A percentile compares a stretch with the other conserved stretches of the same genome.
Conservation (phyloP, 2,888 invertebrate genomes). For the Leucophenga maculata region DNA sequence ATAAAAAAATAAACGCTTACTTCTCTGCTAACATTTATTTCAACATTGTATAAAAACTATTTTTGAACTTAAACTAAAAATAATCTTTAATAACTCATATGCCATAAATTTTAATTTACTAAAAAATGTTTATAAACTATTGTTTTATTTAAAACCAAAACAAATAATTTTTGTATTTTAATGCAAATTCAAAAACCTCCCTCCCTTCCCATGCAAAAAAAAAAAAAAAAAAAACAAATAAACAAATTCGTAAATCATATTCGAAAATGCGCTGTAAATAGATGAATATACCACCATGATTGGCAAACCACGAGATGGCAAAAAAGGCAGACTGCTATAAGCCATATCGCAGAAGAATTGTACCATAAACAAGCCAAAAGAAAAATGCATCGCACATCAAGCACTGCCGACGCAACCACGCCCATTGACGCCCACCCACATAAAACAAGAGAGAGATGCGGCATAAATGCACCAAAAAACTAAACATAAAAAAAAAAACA, state of each 20-base stretch:
- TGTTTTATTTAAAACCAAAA: no score
- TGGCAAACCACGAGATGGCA: slow-evolving; percentile 72
- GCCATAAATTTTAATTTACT: no score
- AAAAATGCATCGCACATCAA: neutral
- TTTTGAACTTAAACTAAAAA: neutral
- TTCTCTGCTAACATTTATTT: no score
- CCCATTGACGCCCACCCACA: no score
- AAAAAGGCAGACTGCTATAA: slow-evolving; percentile 73
- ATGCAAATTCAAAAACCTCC: slow-evolving; percentile 32
- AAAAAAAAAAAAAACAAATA: no score
- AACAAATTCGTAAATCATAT: slow-evolving; percentile 26
- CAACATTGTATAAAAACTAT: neutral
- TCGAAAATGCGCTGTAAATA: slow-evolving; percentile 62
- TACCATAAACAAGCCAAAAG: slow-evolving; percentile 33
- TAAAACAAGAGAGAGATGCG: no score
- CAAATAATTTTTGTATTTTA: slow-evolving; percentile 33
- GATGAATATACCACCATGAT: slow-evolving; percentile 73
- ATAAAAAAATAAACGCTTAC: no score
- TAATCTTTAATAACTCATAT: no score
- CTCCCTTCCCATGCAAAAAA: slow-evolving; percentile 30
- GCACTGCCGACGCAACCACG: slow-evolving; percentile 4
- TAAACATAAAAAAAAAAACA: slow-evolving; percentile 18
- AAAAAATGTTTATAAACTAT: no score
- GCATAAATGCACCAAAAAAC: neutral
- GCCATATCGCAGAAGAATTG: slow-evolving; percentile 33